Evolutionary conservation across 2,888 invertebrate genomes (phyloP), one percentile per base, ranked within the genome.

Genomic region (Smittia sp.): DNA sequence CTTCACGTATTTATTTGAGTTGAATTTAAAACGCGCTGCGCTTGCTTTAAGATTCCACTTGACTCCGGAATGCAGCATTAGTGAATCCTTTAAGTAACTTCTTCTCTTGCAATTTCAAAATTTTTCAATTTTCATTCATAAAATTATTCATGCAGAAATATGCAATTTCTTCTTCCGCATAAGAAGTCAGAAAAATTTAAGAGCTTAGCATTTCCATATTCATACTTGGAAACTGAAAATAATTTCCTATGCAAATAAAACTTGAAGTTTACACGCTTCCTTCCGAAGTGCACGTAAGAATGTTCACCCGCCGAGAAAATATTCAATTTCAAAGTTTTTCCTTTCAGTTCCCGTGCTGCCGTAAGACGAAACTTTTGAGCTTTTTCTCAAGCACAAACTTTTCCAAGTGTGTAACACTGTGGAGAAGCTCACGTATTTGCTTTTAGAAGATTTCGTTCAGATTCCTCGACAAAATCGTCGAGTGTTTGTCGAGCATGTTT

Each of bases 401-500:
- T 32, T 32, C 32, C 32, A 32, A 32, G 32, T 32, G 3, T 32
- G 4, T 32, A 6, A 32, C 2, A 46, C n/a, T 15, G 2, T 46
- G 46, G n/a, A 46, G 46, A 2, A 46, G n/a, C n/a, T 46, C 46
- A 46, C 46, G 13, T 46, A 46, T 15, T 46, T 46, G 46, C 6
- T n/a, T 3, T 32, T 46, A 22, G 58, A 58, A 18, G 22, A 22
- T 58, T 58, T 58, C 13, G 20, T 18, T 46, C 46, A 46, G 32
- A 32, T 32, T 46, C n/a, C 11, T 46, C 15, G n/a, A 46, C 11
- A 22, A 58, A 1, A 9, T 58, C 58, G 58, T 58, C 11, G 9
- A 9, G 22, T 58, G 22, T 58, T 58, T 58, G 58, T 58, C 58
- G 22, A 58, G 58, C 58, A 58, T 58, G 22, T 58, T 58, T 58